Evolutionary conservation across 2,888 invertebrate genomes (phyloP).

Genomic region (Himalopsyche japonica): DNA sequence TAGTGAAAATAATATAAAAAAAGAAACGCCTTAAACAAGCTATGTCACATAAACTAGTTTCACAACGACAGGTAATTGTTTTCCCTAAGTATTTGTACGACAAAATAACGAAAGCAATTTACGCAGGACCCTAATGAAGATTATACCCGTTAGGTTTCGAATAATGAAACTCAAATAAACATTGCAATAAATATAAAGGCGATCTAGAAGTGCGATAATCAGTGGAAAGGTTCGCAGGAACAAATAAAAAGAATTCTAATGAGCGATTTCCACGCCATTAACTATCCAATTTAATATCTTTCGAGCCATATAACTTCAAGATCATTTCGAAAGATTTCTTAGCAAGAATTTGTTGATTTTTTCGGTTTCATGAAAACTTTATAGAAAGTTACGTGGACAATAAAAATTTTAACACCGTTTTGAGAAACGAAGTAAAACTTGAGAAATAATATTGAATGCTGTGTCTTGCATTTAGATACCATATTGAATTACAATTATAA

Average conservation of each 20-base stretch:
- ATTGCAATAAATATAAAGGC: neutral
- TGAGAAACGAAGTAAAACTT: neutral
- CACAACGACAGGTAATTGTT: neutral
- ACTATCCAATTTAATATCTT: neutral
- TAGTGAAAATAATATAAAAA: no score
- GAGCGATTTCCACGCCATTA: neutral
- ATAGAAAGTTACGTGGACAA: neutral
- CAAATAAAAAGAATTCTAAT: neutral
- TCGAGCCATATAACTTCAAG: neutral
- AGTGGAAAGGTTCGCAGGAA: neutral
- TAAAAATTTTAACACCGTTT: neutral
- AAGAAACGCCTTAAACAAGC: no score
- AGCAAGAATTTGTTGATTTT: neutral
- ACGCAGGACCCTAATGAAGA: neutral
- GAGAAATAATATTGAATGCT: no score
- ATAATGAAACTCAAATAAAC: neutral
- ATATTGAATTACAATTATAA: no score
- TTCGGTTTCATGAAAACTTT: neutral
- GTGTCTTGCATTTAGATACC: no score
- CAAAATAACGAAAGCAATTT: neutral
- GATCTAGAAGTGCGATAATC: neutral
- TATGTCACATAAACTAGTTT: no score
- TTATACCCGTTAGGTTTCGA: neutral
- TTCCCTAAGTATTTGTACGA: neutral
- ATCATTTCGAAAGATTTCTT: neutral